Evolutionary conservation across 2,113 vertebrate species (phyloP), one percentile per base, ranked within the genome.

Genomic region (Balaenoptera acutorostrata): DNA sequence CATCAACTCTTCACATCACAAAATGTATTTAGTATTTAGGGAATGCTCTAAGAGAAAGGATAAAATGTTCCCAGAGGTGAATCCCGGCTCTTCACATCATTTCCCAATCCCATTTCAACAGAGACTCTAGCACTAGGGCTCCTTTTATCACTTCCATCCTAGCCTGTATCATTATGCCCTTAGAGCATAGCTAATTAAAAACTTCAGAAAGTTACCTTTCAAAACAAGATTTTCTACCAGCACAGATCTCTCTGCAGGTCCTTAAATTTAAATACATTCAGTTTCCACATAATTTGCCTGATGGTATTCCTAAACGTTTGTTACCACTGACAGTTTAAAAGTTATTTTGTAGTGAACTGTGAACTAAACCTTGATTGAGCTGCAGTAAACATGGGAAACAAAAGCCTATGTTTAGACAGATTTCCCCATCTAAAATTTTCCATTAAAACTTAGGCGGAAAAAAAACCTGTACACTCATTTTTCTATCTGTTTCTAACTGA

Each of bases 401-500:
- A 95, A 90, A 93, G 87, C 33, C 44, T 49, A 31, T 71, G 3
- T 88, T 96, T 72, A 44, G 72, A 85, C 17, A 90, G 46, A 85
- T 77, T 52, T 52, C 49, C 69, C 69, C 39, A 71, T 25, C 44
- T 75, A 92, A 27, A 88, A 68, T 86, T 97, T 91, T 78, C 39
- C 64, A 94, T 77, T 63, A 77, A 93, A 52, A 31, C 57, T 78
- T 85, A 10, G 10, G 21, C 49, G 29, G 29, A 12, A 7, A 9
- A 66, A 66, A 46, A 72, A 5, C 23, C 46, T 83, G 15, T 55
- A 89, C 52, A 74, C 3, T 77, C 90, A 88, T 82, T 52, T 80
- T 93, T 93, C 96, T 61, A 89, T 89, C 55, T 55, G 72, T 95
- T 96, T 95, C 80, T 96, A 93, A 89, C 13, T 69, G 59, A 95